These are phyloP conservation scores for Gnathonemus echidnorhynchus DNA, from an alignment of 2,113 vertebrate genomes.

Conservation along the genomic window DNA sequence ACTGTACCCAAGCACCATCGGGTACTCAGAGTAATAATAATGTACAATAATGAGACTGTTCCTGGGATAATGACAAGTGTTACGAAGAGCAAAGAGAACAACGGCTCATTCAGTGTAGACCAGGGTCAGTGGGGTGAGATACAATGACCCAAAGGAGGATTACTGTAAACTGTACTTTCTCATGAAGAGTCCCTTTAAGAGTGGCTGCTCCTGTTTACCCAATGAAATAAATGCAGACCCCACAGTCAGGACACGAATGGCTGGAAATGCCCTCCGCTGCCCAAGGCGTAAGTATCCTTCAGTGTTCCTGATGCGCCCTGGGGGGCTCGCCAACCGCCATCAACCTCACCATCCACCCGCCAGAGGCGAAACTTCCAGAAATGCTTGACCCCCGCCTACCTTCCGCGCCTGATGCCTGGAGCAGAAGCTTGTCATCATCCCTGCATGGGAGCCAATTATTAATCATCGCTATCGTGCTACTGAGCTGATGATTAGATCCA, in stretches of 20 bases:
- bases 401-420: background rate
- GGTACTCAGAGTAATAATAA: background rate
- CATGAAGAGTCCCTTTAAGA: constrained; percentile 12
- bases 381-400: background rate
- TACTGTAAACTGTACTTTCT: background rate
- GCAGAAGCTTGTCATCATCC: no score
- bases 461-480: background rate
- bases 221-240: background rate
- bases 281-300: constrained; percentile 3
- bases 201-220: background rate
- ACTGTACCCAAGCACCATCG: background rate
- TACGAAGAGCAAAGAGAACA: background rate
- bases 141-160: constrained; percentile 11
- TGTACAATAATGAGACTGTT: constrained; percentile 1
- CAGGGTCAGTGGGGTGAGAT: background rate
- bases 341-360: background rate
- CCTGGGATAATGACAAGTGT: background rate
- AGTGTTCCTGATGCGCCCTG: background rate
- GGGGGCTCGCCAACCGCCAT: background rate
- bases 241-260: background rate
- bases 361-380: background rate
- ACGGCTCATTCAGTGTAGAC: background rate
- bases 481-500: background rate
- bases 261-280: constrained; percentile 4
- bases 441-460: background rate